Evolutionary conservation across 2,888 invertebrate species (phyloP), one percentile per base, ranked within the genome.

Genomic region (Alloscopus bannaensis): DNA sequence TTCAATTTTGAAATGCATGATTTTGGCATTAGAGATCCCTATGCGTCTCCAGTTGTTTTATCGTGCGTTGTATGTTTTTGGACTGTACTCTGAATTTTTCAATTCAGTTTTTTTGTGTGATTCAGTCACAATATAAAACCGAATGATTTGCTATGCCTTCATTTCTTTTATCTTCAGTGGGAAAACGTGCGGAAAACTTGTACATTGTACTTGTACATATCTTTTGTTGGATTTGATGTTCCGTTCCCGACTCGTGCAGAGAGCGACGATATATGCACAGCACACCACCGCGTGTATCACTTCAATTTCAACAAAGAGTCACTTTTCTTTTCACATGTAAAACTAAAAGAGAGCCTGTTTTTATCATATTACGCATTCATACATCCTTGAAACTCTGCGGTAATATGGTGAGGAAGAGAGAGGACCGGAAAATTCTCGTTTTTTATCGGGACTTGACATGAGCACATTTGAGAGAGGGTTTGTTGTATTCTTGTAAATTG

Each of bases 161-260:
- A 6, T 26, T 26, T 3, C 8, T 8, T 8, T 26, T 57, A 13
- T 57, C 18, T 57, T 11, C 13, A 57, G 13, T n/a, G 57, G 13
- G 57, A 57, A 57, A 57, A 57, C 28, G 57, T 57, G 57, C 57
- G 57, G 57, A 57, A 57, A 57, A 57, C 57, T 57, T 57, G 57
- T 57, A 18, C 18, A 4, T 47, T 47, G 50, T 18, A 18, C 4
- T n/a, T 47, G 50, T n/a, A 47, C 18, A 18, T 47, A 52, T 52
- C 2, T 1, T n/a, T n/a, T n/a, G n/a, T n/a, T n/a, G n/a, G n/a
- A n/a, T n/a, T n/a, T n/a, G n/a, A n/a, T n/a, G n/a, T n/a, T n/a
- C n/a, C n/a, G n/a, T n/a, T n/a, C n/a, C n/a, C n/a, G n/a, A n/a
- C n/a, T n/a, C n/a, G n/a, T 47, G 8, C 50, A 47, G 18, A 16